These are phyloP conservation scores for Erythrolamprus reginae DNA, from an alignment of 2,113 vertebrate species.

Conservation along the genomic window DNA sequence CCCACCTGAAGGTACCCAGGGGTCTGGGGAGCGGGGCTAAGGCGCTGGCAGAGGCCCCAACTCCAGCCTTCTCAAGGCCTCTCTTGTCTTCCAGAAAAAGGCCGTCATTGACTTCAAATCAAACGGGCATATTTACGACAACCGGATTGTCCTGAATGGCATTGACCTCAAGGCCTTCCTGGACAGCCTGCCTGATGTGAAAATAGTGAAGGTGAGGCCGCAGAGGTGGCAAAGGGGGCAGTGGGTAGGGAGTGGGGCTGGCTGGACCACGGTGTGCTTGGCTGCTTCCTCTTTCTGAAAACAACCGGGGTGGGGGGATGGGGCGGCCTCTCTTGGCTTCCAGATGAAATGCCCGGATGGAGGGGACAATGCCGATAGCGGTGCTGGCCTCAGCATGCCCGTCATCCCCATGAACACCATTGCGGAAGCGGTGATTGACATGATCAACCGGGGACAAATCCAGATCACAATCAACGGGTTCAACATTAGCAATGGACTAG, in stretches of 20 bases:
- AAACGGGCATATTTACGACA: slow-evolving; percentile 99
- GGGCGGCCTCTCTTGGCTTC: not conserved
- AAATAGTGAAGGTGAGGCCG: slow-evolving; percentile 92
- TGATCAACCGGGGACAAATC: slow-evolving; percentile 98
- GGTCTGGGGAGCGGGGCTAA: not conserved
- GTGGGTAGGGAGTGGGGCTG: not conserved
- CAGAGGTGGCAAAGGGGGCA: not conserved
- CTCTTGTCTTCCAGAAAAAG: slow-evolving; percentile 82
- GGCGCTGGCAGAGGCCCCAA: not conserved
- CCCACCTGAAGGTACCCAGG: slow-evolving; percentile 87
- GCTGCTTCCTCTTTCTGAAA: not conserved
- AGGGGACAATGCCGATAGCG: slow-evolving; percentile 82
- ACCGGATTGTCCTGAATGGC: slow-evolving; percentile 95
- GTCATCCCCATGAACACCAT: slow-evolving; percentile 99
- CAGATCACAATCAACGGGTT: slow-evolving; percentile 98
- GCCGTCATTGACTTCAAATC: slow-evolving; percentile 99
- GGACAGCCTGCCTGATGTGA: slow-evolving; percentile 95
- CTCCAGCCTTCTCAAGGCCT: not conserved
- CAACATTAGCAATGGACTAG: slow-evolving; percentile 95
- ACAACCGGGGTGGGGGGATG: too few relatives aligned
- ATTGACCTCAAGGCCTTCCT: slow-evolving; percentile 97
- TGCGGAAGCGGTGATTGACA: slow-evolving; percentile 97
- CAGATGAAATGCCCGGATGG: slow-evolving; percentile 94
- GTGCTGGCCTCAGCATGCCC: slow-evolving; percentile 90
- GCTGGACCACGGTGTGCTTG: rapidly evolving